Evolutionary conservation across 53 echinoderm and acorn worm genomes (phyloP).

Genomic region (Patiria pectinifera): DNA sequence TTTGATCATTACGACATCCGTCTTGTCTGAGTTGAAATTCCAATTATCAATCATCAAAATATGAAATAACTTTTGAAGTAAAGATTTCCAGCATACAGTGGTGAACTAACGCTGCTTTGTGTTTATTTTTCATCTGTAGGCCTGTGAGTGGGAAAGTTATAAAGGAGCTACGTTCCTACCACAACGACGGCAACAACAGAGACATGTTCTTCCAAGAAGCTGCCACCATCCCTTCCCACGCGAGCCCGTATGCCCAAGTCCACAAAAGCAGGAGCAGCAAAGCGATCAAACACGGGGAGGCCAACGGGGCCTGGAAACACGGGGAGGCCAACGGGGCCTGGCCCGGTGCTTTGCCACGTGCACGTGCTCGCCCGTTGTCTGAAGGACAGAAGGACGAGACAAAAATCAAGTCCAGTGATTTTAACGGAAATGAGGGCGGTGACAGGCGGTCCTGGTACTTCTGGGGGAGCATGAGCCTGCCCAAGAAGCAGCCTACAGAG

Average conservation of each 20-base stretch:
- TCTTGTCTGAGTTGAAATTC: too few relatives aligned
- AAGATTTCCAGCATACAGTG: too few relatives aligned
- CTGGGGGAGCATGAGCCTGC: slow-evolving; percentile 18
- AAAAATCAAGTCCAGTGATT: not conserved
- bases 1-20: too few relatives aligned
- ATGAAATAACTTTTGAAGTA: too few relatives aligned
- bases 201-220: not conserved
- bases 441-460: slow-evolving; percentile 34
- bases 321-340: not conserved
- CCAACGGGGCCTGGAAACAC: not conserved
- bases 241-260: not conserved
- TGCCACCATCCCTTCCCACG: not conserved
- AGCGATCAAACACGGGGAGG: not conserved
- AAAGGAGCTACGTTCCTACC: not conserved
- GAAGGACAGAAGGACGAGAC: not conserved
- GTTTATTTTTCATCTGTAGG: not conserved
- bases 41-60: too few relatives aligned
- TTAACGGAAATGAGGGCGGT: not conserved
- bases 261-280: not conserved
- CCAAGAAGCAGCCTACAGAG: not conserved
- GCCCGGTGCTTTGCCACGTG: too few relatives aligned
- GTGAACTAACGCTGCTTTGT: not conserved
- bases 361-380: not conserved
- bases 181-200: not conserved
- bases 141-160: not conserved